phyloP scores from a whole-genome alignment of 2,797 vertebrate species.

The Orientallactaga sibirica region DNA sequence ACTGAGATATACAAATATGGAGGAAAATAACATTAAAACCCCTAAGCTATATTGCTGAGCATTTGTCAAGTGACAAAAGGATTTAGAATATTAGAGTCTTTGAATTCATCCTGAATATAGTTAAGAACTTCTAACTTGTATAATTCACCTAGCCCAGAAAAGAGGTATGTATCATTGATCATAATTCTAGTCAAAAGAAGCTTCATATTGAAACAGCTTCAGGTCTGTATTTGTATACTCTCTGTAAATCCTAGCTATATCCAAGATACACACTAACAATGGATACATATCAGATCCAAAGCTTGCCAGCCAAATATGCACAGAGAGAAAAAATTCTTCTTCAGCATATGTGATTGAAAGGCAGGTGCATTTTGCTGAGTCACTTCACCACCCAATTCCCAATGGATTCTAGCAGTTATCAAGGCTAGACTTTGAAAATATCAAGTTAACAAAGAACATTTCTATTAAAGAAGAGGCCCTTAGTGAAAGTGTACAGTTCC shows the following conservation, averaged over 20 bases:
- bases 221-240: neutral
- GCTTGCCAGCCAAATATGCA: neutral
- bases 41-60: constrained; percentile 4
- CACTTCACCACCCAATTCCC: neutral
- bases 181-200: constrained; percentile 1
- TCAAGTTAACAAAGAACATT: neutral
- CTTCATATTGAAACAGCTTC: neutral
- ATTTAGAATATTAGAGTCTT: constrained; percentile 11
- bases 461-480: neutral
- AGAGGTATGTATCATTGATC: neutral
- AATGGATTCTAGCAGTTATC: neutral
- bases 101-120: neutral
- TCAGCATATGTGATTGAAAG: neutral
- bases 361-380: neutral
- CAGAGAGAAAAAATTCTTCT: neutral
- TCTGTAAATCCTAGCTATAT: neutral
- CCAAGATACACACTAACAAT: neutral
- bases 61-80: neutral
- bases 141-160: neutral
- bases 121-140: neutral
- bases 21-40: constrained; percentile 48
- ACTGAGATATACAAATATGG: constrained; percentile 80
- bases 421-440: neutral
- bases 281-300: neutral
- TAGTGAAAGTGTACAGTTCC: neutral